These are phyloP conservation scores for Labroides dimidiatus DNA, from an alignment of 2,797 vertebrate species.

Conservation along the genomic window DNA sequence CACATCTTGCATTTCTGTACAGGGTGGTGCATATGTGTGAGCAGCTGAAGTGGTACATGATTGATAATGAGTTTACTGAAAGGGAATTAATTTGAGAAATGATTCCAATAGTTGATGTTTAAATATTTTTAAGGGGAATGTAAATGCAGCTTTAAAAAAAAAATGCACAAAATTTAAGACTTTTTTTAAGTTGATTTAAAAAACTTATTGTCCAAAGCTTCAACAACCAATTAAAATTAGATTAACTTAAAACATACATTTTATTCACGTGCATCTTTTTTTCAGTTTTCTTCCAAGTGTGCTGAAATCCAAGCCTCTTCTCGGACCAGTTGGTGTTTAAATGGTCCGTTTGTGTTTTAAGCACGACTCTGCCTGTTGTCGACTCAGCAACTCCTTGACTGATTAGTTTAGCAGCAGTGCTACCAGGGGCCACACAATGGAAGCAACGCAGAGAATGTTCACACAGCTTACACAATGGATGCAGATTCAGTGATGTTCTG, in stretches of 20 bases:
- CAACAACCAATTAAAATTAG: too few relatives aligned
- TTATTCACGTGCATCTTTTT: neutral
- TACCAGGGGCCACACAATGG: slow-evolving; percentile 63
- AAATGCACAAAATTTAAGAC: too few relatives aligned
- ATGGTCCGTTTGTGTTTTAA: slow-evolving; percentile 62
- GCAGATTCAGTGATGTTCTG: slow-evolving; percentile 39
- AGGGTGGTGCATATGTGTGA: neutral
- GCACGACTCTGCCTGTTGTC: slow-evolving; percentile 51
- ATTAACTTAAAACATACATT: too few relatives aligned
- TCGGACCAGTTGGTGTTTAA: slow-evolving; percentile 67
- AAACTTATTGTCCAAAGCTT: neutral
- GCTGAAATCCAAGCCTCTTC: slow-evolving; percentile 15
- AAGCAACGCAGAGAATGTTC: slow-evolving; percentile 65
- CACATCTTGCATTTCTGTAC: neutral
- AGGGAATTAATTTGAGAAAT: too few relatives aligned
- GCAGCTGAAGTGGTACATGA: neutral
- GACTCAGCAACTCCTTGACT: slow-evolving; percentile 77
- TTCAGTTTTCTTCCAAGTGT: neutral
- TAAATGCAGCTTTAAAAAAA: too few relatives aligned
- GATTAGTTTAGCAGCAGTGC: slow-evolving; percentile 74
- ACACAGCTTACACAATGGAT: slow-evolving; percentile 59
- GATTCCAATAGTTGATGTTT: too few relatives aligned
- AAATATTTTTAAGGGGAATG: too few relatives aligned
- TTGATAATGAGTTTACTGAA: too few relatives aligned
- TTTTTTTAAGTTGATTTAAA: too few relatives aligned